Conservation (phyloP, 2,888 invertebrate genomes). For the Cheilosia pagana region DNA sequence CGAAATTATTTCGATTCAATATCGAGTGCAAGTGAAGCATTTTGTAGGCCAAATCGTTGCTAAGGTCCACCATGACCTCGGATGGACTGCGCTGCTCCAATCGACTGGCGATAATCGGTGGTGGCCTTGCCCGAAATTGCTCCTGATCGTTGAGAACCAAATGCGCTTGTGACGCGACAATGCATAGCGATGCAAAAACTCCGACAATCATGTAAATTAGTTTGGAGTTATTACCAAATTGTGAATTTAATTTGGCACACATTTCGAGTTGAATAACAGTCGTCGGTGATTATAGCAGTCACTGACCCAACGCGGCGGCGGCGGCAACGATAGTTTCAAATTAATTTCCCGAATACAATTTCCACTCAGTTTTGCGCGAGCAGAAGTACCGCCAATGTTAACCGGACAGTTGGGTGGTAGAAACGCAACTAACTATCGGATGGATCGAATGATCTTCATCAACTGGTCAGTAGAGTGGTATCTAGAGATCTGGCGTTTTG, state of each 20-base stretch:
- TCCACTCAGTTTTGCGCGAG: conserved; percentile 7
- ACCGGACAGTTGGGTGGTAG: conserved; percentile 53
- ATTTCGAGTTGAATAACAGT: conserved; percentile 35
- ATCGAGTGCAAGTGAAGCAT: conserved; percentile 89
- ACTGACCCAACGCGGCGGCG: conserved; percentile 49
- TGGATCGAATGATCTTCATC: conserved; percentile 44
- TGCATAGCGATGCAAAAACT: conserved; percentile 53
- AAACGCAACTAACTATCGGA: conserved; percentile 52
- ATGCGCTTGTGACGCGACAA: conserved; percentile 55
- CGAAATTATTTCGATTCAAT: conserved; percentile 91
- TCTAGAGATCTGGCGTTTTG: conserved; percentile 1
- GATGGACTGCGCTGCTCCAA: conserved; percentile 84
- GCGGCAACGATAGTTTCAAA: neutral
- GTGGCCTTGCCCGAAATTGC: conserved; percentile 62
- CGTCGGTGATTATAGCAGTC: conserved; percentile 54
- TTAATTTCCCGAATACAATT: neutral
- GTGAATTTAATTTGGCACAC: conserved; percentile 64
- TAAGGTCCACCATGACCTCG: conserved; percentile 91
- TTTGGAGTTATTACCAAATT: conserved; percentile 43
- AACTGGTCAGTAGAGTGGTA: conserved; percentile 34
- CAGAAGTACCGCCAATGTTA: neutral
- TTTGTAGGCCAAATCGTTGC: conserved; percentile 89
- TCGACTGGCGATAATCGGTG: conserved; percentile 49
- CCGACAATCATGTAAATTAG: conserved; percentile 34
- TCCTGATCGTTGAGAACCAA: conserved; percentile 57